phyloP scores from a whole-genome alignment of 2,888 invertebrate species.

The Ypsolopha sequella region DNA sequence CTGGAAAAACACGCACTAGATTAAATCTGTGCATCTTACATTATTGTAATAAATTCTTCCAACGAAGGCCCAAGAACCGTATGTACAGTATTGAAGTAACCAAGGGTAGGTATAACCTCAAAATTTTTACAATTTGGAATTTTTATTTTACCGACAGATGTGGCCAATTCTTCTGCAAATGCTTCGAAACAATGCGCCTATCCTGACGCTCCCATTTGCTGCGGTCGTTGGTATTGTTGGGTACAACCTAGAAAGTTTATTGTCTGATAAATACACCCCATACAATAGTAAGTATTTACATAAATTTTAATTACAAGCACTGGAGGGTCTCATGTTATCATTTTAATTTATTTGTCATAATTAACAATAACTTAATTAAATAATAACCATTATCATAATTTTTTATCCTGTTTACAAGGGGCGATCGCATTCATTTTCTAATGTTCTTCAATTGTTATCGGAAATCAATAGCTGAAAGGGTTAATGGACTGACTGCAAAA shows the following conservation, averaged over 20 bases:
- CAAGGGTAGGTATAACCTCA: neutral
- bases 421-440: neutral
- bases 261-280: slow-evolving; percentile 83
- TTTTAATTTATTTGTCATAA: too few species aligned
- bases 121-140: slow-evolving; percentile 3
- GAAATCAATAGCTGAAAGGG: neutral
- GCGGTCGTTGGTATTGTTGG: slow-evolving; percentile 87
- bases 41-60: too few species aligned
- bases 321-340: neutral
- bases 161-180: slow-evolving; percentile 80
- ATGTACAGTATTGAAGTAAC: too few species aligned
- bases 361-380: too few species aligned
- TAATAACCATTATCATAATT: too few species aligned
- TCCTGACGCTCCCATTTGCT: slow-evolving; percentile 85
- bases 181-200: slow-evolving; percentile 80
- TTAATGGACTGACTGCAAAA: neutral
- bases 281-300: slow-evolving; percentile 73
- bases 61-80: too few species aligned
- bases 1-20: too few species aligned
- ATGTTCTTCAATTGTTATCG: neutral
- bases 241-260: slow-evolving; percentile 82
- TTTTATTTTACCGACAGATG: slow-evolving; percentile 65
- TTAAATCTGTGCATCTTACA: too few species aligned
- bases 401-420: too few species aligned
- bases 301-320: neutral